Base-by-base conservation (phyloP, 1,140 invertebrate species). In the Meloidogyne chitwoodi region DNA sequence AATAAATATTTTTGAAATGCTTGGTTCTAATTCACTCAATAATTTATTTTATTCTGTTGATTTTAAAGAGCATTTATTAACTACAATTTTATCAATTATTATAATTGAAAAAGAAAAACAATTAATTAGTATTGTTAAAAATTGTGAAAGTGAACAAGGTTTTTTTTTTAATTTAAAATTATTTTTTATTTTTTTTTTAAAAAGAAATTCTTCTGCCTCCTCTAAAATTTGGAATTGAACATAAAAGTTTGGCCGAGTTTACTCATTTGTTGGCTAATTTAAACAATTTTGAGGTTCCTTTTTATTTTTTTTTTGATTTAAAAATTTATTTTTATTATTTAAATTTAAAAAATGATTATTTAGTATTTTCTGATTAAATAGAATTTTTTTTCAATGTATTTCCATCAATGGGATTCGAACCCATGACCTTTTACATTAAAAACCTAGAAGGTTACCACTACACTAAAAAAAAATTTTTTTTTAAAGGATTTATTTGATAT, bases 241-340 rank as follows among this genome's bases (percentile, higher is more conserved):
- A 27, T 22, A 63, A 73, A 73, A 61, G 34, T 26, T 29, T 73
- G 2, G 10, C 16, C 11, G 14, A 29, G 4, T 31, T 73, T 61
- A 24, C 71, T 24, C 24, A 41, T 3, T 24, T 63, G 6, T 3
- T 73, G 8, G 19, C 64, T 38, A 19, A 24, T 24, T 63, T 64
- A 14, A 24, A n/a, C 24, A 63, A 27, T 73, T 73, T 31, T 24
- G 71, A 73, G 71, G 71, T 63, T 61, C 26, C 22, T 63, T 72
- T 38, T 38, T 38, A 38, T 4, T 4, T 38, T n/a, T n/a, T n/a
- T n/a, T n/a, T n/a, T n/a, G n/a, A n/a, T 16, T 27, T 29, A 19
- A 41, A 62, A 6, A 10, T 34, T 64, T 64, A 29, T 26, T 26
- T 19, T 67, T 31, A 19, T 34, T 8, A 22, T 73, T 27, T 34